Evolutionary conservation across 2,797 vertebrate species (phyloP).

Genomic region (Buphagus erythrorhynchus): DNA sequence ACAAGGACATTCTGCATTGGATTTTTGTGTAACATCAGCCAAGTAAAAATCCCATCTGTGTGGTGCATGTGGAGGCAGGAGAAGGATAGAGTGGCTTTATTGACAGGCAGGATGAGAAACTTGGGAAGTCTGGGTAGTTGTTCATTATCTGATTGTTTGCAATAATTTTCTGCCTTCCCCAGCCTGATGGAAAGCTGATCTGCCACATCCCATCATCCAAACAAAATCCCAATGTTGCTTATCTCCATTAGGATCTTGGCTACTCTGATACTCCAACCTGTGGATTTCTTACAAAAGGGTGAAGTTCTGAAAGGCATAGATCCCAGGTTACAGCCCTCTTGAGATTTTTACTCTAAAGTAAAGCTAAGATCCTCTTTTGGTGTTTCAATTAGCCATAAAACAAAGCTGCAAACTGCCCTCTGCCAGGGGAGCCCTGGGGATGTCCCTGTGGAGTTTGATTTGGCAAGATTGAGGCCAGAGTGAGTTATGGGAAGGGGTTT

Average conservation of each 20-base stretch:
- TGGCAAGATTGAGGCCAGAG: not conserved
- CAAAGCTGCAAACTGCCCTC: not conserved
- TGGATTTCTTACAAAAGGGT: not conserved
- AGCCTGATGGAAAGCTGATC: not conserved
- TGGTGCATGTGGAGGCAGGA: not conserved
- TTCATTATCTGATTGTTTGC: conserved; percentile 26
- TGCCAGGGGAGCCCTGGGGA: not conserved
- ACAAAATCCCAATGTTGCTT: not conserved
- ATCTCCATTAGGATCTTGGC: not conserved
- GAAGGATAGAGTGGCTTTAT: conserved; percentile 7
- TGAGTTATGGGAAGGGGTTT: not conserved
- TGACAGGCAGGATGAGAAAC: conserved; percentile 19
- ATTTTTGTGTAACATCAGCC: not conserved
- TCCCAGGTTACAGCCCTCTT: accelerated
- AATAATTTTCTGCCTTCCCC: not conserved
- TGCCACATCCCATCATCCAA: not conserved
- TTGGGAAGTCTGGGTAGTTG: not conserved
- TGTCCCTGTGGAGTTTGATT: not conserved
- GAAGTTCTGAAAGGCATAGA: not conserved
- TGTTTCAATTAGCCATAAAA: not conserved
- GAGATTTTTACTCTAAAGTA: not conserved
- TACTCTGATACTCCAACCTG: not conserved
- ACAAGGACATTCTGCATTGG: not conserved
- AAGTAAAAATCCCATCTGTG: not conserved
- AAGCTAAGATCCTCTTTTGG: not conserved